Evolutionary conservation across 1,140 invertebrate genomes (phyloP), one percentile per base, ranked within the genome.

Genomic region (Coenobita brevimanus): DNA sequence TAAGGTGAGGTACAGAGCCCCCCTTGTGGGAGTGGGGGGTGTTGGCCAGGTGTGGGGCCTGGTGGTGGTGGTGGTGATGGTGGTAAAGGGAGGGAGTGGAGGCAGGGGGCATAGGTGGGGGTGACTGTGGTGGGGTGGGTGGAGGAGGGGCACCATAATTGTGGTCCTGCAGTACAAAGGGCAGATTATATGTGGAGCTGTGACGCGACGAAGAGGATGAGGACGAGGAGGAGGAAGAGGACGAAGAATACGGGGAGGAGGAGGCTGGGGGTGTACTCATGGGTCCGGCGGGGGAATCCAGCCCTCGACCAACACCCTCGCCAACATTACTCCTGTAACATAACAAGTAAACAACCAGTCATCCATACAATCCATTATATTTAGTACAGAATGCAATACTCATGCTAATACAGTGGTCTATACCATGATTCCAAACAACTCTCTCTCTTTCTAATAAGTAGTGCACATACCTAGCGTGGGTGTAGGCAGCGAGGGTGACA

Each of bases 111-210:
- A 43, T 33, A 15, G 83, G 82, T 54, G 78, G 89, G 41, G 85
- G 85, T 57, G 94, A 92, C 57, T 93, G 92, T 73, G 94, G 93
- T 69, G 95, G 93, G 64, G 94, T 94, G 10, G 94, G 93, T 10
- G 95, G 95, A n/a, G 95, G 94, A 79, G 95, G 95, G 13, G 95
- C 95, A 81, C 94, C 95, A 92, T 97, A 97, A 88, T 96, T 97
- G 90, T 97, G 96, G 93, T 97, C 96, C 93, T 96, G 94, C 62
- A 96, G 93, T n/a, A 95, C 94, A 86, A 95, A 95, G 92, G 95
- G 94, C 60, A 94, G 60, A 54, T 84, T 84, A 38, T 86, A 86
- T 27, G 79, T 79, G 71, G 75, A 79, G 60, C 54, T 82, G 64
- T 90, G 80, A 73, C 38, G 89, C n/a, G 92, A 93, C 80, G 92